Evolutionary conservation across 2,888 invertebrate genomes (phyloP), one percentile per base, ranked within the genome.

Genomic region (Clitarchus hookeri): DNA sequence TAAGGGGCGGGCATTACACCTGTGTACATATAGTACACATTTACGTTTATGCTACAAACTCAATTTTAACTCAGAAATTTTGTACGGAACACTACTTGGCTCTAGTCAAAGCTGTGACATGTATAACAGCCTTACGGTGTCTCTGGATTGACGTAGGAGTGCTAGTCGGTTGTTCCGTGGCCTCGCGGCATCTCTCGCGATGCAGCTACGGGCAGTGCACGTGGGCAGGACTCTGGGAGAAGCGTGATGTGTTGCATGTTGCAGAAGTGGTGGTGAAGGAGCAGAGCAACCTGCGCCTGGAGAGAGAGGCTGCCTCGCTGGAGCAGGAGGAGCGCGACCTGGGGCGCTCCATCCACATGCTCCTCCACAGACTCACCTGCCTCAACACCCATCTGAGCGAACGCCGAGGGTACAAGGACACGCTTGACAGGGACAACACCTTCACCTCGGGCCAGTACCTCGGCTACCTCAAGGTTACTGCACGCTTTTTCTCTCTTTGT

Each of bases 201-300:
- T 36, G 36, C 36, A 36, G 36, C 36, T 36, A 36, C 4, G 36
- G 36, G 36, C 36, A 36, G 36, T 36, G 36, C 36, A 36, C 36
- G 36, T 36, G 36, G 36, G 36, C 36, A 36, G 36, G 36, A 36
- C 36, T 3, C 36, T 36, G 36, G 36, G 36, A 4, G 36, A 36
- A 36, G 2, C 36, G 4, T 1, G 36, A 36, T 36, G 48, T 48
- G 48, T 48, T 48, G 44, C 27, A 26, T 26, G 44, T 85, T 48
- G 87, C 27, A 92, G 92, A 94, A 90, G 92, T 93, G 85, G 90
- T 92, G 89, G 92, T 97, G 86, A 94, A 96, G 91, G 95, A 95
- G 83, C 95, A 97, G 89, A 97, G 96, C 90, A 94, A 95, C 84
- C 91, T 95, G 89, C 95, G 95, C 89, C 92, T 96, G 48, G 94